Evolutionary conservation across 2,888 invertebrate genomes (phyloP).

Genomic region (Melanotus villosus): DNA sequence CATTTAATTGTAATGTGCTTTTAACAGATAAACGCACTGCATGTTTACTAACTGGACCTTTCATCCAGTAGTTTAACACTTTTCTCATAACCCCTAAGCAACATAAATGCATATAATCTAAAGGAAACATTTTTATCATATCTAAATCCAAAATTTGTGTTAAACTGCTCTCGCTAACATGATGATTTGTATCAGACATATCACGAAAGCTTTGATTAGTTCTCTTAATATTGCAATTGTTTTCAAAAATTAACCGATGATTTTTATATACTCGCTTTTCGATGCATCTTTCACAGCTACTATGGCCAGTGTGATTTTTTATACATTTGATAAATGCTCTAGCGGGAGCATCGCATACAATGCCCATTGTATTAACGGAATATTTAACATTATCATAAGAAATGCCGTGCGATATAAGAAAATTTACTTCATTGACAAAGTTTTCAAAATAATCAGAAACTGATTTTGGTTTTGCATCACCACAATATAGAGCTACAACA

Average conservation of each 20-base stretch:
- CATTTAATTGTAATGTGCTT: not conserved
- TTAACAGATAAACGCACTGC: not conserved
- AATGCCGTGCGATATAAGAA: not conserved
- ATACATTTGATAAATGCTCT: conserved; percentile 37
- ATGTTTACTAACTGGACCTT: conserved; percentile 4
- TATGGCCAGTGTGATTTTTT: conserved; percentile 37
- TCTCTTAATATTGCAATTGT: not conserved
- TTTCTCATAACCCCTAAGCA: conserved; percentile 22
- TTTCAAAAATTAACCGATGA: conserved; percentile 15
- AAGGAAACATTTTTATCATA: not conserved
- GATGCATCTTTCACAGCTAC: conserved; percentile 38
- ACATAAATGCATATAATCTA: no score
- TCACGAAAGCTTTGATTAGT: not conserved
- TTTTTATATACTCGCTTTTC: conserved; percentile 15
- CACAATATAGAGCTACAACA: not conserved
- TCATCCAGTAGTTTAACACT: not conserved
- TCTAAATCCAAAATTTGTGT: not conserved
- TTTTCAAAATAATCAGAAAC: not conserved
- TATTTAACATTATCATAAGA: not conserved
- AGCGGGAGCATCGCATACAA: conserved; percentile 28
- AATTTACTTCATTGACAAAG: not conserved
- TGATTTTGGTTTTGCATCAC: not conserved
- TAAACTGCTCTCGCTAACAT: not conserved
- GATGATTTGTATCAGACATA: not conserved
- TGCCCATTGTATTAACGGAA: not conserved